Conservation (phyloP, 2,888 invertebrate genomes). For the Subacronicta megacephala region DNA sequence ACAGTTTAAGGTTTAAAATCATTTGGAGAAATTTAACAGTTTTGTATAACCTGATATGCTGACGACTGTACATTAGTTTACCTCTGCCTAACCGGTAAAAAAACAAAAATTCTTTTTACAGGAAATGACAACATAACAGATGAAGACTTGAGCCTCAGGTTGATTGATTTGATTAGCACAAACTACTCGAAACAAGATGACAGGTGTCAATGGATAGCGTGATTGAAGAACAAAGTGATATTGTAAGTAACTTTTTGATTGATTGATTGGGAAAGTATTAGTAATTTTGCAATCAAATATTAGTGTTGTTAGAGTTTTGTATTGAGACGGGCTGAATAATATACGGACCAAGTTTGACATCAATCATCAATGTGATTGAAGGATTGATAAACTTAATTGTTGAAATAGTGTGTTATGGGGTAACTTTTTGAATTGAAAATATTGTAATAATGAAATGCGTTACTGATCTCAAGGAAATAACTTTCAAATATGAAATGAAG, state of each 20-base stretch:
- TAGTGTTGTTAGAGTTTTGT: conserved; percentile 16
- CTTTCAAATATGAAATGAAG: neutral
- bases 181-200: conserved; percentile 30
- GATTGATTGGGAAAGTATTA: conserved; percentile 6
- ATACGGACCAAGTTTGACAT: conserved; percentile 44
- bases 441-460: conserved; percentile 28
- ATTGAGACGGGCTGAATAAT: conserved; percentile 26
- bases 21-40: too few species aligned
- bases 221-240: conserved; percentile 24
- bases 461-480: conserved; percentile 46
- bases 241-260: conserved; percentile 12
- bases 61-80: too few species aligned
- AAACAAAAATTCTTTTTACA: conserved; percentile 26
- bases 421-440: conserved; percentile 25
- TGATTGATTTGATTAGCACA: conserved; percentile 31
- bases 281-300: conserved; percentile 17
- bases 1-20: too few species aligned
- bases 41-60: too few species aligned
- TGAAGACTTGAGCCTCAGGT: conserved; percentile 27
- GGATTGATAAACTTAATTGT: conserved; percentile 45
- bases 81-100: too few species aligned
- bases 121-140: conserved; percentile 31
- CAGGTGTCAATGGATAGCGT: conserved; percentile 19
- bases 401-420: conserved; percentile 32
- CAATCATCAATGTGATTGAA: conserved; percentile 52